Conservation (phyloP, 2,797 vertebrate genomes). For the Smutsia gigantea region DNA sequence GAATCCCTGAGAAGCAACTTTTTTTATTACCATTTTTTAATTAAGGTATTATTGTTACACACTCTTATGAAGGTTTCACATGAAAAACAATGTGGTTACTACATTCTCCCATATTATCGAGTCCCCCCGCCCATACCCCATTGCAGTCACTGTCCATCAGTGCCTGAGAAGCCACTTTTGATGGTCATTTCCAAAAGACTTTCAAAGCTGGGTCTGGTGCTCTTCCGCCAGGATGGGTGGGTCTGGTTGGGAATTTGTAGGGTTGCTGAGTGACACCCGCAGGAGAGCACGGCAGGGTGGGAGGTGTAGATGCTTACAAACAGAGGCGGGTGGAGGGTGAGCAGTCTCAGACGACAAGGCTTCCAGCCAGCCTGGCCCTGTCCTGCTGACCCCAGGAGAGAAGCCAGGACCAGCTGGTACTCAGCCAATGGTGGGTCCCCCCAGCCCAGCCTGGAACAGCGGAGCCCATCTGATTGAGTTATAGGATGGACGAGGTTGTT, state of each 20-base stretch:
- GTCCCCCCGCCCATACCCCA: too few relatives aligned
- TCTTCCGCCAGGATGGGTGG: not conserved
- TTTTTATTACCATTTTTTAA: too few relatives aligned
- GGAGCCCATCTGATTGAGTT: not conserved
- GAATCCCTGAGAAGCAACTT: not conserved
- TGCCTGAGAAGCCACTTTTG: not conserved
- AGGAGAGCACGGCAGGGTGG: rapidly evolving
- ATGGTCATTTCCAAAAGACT: not conserved
- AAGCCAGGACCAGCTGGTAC: not conserved
- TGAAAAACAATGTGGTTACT: too few relatives aligned
- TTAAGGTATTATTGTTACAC: too few relatives aligned
- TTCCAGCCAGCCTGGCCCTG: not conserved
- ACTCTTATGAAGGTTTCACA: too few relatives aligned
- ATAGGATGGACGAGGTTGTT: not conserved
- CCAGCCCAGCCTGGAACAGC: not conserved
- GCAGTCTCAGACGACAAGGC: not conserved
- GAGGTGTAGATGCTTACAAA: not conserved
- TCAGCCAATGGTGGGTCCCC: not conserved
- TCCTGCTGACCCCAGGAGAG: not conserved
- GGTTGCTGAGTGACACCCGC: not conserved
- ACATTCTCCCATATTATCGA: too few relatives aligned
- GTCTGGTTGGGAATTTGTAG: not conserved
- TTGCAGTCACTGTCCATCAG: too few relatives aligned
- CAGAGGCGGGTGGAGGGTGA: not conserved
- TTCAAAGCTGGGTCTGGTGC: not conserved